phyloP scores from a whole-genome alignment of 2,797 vertebrate genomes.

The Labeo calbasu region DNA sequence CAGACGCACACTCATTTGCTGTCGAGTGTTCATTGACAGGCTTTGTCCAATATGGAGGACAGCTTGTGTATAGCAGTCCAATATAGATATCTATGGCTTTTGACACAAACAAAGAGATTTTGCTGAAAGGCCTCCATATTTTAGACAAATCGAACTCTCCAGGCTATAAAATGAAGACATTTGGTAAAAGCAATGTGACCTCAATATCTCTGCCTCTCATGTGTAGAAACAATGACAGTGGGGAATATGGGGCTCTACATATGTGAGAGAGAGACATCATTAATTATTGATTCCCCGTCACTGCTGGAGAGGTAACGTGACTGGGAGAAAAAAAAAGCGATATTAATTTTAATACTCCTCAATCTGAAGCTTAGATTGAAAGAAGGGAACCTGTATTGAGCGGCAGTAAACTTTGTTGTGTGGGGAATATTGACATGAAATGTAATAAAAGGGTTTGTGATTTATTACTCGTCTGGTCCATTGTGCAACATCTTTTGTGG shows the following conservation, averaged over 20 bases:
- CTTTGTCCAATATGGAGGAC: not conserved
- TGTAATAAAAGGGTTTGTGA: constrained; percentile 65
- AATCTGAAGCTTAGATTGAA: constrained; percentile 59
- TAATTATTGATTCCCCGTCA: constrained; percentile 65
- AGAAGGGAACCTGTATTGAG: constrained; percentile 62
- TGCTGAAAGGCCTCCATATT: not conserved
- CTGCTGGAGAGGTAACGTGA: constrained; percentile 59
- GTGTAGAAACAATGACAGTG: constrained; percentile 44
- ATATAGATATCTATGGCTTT: not conserved
- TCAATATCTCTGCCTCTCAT: constrained; percentile 39
- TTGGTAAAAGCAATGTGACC: constrained; percentile 33
- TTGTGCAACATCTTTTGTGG: constrained; percentile 43
- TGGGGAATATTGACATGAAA: constrained; percentile 65
- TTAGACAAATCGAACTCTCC: constrained; percentile 1
- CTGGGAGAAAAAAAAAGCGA: constrained; percentile 42
- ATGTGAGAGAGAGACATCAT: constrained; percentile 58
- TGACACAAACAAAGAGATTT: not conserved
- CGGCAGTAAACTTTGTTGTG: constrained; percentile 60
- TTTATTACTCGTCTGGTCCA: constrained; percentile 57
- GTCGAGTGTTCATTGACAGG: not conserved
- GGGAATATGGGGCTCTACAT: constrained; percentile 52
- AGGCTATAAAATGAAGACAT: not conserved
- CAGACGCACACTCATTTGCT: not conserved
- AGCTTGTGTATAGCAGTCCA: not conserved
- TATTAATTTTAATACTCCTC: constrained; percentile 66